Percentiles rank a stretch among this genome's conserved stretches.
phyloP scores from a whole-genome alignment of 2,888 invertebrate species.

The Lissocephala sabroskyi region DNA sequence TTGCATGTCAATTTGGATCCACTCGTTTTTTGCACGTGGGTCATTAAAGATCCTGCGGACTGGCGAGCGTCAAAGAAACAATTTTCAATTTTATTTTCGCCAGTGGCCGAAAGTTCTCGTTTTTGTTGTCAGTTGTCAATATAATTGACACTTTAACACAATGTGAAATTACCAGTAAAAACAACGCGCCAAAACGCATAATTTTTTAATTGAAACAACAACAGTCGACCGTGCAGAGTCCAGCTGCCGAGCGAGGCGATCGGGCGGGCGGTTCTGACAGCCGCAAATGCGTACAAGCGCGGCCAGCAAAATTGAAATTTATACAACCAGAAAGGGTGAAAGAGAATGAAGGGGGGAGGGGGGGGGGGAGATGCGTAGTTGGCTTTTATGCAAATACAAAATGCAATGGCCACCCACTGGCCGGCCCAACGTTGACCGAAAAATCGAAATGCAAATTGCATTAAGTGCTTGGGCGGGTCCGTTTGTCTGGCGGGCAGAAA shows the following conservation, averaged over 20 bases:
- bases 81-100: too few relatives aligned
- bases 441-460: conserved; percentile 48
- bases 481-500: background rate
- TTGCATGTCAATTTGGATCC: too few relatives aligned
- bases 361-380: conserved; percentile 8
- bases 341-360: conserved; percentile 14
- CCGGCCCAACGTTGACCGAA: conserved; percentile 3
- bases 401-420: conserved; percentile 9
- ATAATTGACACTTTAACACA: conserved; percentile 56
- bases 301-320: conserved; percentile 48
- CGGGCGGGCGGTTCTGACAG: conserved; percentile 48
- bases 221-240: conserved; percentile 32
- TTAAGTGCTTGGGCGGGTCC: conserved; percentile 35
- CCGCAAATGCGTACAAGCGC: conserved; percentile 25
- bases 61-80: too few relatives aligned
- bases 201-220: conserved; percentile 44
- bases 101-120: too few relatives aligned
- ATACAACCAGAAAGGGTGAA: conserved; percentile 22
- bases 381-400: conserved; percentile 28
- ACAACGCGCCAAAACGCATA: conserved; percentile 12
- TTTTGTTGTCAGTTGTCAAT: conserved; percentile 57
- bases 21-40: too few relatives aligned
- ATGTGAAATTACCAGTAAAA: background rate
- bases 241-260: conserved; percentile 13
- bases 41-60: too few relatives aligned